Evolutionary conservation across 2,888 invertebrate species (phyloP).

Genomic region (Agapostemon virescens): DNA sequence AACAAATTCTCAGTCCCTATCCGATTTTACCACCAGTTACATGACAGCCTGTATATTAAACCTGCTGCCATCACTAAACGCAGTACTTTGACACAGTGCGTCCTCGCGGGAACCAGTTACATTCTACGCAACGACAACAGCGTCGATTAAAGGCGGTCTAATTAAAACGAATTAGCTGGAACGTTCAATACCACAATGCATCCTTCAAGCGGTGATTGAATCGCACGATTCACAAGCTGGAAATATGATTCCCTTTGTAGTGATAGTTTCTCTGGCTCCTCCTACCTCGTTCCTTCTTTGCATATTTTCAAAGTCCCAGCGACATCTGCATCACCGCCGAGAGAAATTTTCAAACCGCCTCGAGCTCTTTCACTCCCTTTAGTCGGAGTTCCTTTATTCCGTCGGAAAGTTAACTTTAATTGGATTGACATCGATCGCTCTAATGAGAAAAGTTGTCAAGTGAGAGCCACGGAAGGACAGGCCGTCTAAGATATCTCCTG

Average conservation of each 20-base stretch:
- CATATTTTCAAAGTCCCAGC: slow-evolving; percentile 44
- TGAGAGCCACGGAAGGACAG: slow-evolving; percentile 17
- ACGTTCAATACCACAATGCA: slow-evolving; percentile 13
- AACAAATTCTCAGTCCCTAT: too few relatives aligned
- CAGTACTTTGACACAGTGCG: background rate
- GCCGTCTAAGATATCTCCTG: slow-evolving; percentile 52
- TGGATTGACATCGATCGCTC: slow-evolving; percentile 76
- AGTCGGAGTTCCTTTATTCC: slow-evolving; percentile 56
- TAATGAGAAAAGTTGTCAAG: slow-evolving; percentile 77
- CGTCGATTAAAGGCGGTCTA: background rate
- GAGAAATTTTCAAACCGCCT: slow-evolving; percentile 47
- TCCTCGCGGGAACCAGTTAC: background rate
- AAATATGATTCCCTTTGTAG: slow-evolving; percentile 35
- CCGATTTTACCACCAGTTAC: too few relatives aligned
- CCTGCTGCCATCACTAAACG: too few relatives aligned
- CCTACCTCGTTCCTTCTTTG: slow-evolving; percentile 15
- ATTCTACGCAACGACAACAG: background rate
- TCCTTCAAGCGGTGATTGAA: slow-evolving; percentile 10
- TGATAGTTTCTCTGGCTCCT: slow-evolving; percentile 15
- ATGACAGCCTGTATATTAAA: too few relatives aligned
- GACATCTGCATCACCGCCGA: slow-evolving; percentile 50
- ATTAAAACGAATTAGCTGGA: slow-evolving; percentile 29
- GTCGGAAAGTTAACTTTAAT: slow-evolving; percentile 73
- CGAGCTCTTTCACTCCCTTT: slow-evolving; percentile 22
- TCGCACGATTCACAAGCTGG: slow-evolving; percentile 24